Evolutionary conservation across 2,888 invertebrate species (phyloP).

Genomic region (Epirrhoe tristata): DNA sequence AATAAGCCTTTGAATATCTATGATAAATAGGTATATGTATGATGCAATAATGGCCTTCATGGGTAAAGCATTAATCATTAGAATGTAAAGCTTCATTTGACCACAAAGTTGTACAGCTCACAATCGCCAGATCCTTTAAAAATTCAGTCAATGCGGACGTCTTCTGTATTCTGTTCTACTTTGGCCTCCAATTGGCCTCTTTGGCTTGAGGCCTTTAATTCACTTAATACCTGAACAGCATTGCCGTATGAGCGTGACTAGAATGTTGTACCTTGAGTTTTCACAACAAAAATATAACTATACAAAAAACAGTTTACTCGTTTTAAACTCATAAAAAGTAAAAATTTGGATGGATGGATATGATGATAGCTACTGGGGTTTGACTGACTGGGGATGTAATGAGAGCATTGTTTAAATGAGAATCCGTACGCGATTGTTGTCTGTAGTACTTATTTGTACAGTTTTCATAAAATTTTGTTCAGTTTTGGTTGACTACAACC

Average conservation of each 20-base stretch:
- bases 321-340: too few species aligned
- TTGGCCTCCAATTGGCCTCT: constrained; percentile 38
- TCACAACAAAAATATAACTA: too few species aligned
- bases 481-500: too few species aligned
- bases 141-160: constrained; percentile 41
- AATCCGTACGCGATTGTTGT: too few species aligned
- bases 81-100: constrained; percentile 14
- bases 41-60: background rate
- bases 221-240: constrained; percentile 41
- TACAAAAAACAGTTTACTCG: too few species aligned
- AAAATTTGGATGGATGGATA: too few species aligned
- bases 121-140: constrained; percentile 36
- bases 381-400: too few species aligned
- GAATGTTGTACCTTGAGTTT: constrained; percentile 16
- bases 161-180: constrained; percentile 35
- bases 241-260: constrained; percentile 30
- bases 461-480: too few species aligned
- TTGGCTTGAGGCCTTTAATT: constrained; percentile 46
- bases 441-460: too few species aligned
- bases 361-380: too few species aligned
- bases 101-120: constrained; percentile 17
- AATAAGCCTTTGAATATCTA: background rate
- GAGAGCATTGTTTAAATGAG: too few species aligned
- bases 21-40: background rate
- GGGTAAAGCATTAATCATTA: background rate